phyloP scores from a whole-genome alignment of 1,140 invertebrate genomes.

The Brevipalpus yothersi region DNA sequence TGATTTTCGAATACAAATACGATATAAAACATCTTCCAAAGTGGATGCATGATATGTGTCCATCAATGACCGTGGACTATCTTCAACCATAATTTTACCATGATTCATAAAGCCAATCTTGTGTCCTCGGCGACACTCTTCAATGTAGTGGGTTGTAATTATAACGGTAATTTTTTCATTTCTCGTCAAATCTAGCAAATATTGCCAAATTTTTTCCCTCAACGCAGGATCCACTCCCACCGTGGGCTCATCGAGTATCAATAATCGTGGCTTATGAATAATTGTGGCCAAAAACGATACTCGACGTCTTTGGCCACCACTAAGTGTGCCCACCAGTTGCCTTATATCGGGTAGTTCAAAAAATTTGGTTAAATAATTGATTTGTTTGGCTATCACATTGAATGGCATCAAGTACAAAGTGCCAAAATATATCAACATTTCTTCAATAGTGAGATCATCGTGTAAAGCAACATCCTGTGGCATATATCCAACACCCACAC shows the following conservation, averaged over 20 bases:
- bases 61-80: constrained; percentile 57
- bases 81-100: constrained; percentile 42
- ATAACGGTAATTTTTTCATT: constrained; percentile 26
- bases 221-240: constrained; percentile 71
- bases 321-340: constrained; percentile 19
- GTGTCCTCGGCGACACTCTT: constrained; percentile 20
- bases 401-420: constrained; percentile 63
- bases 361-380: constrained; percentile 66
- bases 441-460: constrained; percentile 73
- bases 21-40: constrained; percentile 78
- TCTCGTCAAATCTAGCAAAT: constrained; percentile 52
- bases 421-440: constrained; percentile 85
- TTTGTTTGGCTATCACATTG: constrained; percentile 26
- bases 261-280: constrained; percentile 72
- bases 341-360: constrained; percentile 45
- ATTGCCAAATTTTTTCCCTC: constrained; percentile 40
- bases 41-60: constrained; percentile 52
- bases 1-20: constrained; percentile 29
- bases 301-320: constrained; percentile 71
- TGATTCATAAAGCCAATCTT: constrained; percentile 25
- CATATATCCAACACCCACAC: constrained; percentile 12
- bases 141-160: constrained; percentile 23
- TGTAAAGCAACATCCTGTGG: constrained; percentile 52
- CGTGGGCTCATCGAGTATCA: constrained; percentile 87
- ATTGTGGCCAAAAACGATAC: constrained; percentile 75